These are phyloP conservation scores for Xiphorhynchus elegans DNA, from an alignment of 2,113 vertebrate species.

Conservation along the genomic window DNA sequence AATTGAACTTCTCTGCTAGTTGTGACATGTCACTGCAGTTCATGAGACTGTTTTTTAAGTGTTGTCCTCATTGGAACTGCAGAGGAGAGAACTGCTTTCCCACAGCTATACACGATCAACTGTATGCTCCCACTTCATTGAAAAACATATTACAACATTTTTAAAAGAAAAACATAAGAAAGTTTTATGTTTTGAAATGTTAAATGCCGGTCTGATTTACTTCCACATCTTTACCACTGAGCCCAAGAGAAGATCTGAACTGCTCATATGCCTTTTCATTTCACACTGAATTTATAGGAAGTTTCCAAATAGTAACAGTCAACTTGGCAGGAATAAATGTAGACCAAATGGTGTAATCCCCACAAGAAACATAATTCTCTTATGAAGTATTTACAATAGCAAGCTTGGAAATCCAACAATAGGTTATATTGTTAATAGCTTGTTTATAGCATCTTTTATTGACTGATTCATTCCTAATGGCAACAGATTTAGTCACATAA, in stretches of 20 bases:
- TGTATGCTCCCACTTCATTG: neutral
- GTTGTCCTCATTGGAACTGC: neutral
- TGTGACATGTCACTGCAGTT: neutral
- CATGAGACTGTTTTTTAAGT: neutral
- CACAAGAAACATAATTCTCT: constrained; percentile 62
- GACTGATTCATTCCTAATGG: constrained; percentile 44
- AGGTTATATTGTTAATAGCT: constrained; percentile 57
- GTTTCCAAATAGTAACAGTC: constrained; percentile 38
- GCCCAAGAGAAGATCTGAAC: neutral
- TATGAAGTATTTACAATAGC: constrained; percentile 60
- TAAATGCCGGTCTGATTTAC: neutral
- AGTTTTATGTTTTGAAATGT: neutral
- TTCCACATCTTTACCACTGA: neutral
- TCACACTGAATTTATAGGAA: constrained; percentile 53
- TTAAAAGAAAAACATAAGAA: neutral
- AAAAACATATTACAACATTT: neutral
- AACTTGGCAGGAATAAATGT: constrained; percentile 57
- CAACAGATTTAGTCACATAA: constrained; percentile 47
- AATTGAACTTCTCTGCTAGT: neutral
- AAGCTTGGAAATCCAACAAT: constrained; percentile 62
- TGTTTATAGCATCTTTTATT: constrained; percentile 60
- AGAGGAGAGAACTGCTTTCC: neutral
- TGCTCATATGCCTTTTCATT: constrained; percentile 24
- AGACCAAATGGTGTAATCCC: constrained; percentile 54
- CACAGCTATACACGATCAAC: neutral